Base-by-base conservation (phyloP, 2,797 vertebrate species). In the Synanceia verrucosa region DNA sequence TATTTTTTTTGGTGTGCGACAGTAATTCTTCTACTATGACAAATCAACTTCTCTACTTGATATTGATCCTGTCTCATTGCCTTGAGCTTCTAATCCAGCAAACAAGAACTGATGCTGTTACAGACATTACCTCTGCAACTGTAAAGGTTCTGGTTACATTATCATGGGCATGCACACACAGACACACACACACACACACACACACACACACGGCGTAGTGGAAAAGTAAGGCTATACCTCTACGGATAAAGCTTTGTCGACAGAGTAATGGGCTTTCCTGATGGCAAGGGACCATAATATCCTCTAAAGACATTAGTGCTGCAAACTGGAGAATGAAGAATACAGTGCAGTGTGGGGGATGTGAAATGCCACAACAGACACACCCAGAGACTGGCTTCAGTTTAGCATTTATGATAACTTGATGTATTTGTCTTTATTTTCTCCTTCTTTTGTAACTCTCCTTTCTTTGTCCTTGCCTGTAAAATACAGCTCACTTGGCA, bases 241-340 rank as follows among this genome's bases (percentile, higher is more conserved):
- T 37, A 65, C 47, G 78, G 77, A 86, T 82, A 78, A 73, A 84
- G 83, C 81, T 82, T 72, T 73, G 70, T 76, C 67, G 79, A 78
- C 81, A 73, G 74, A 88, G 82, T 90, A 91, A 90, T 91, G 88
- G 82, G 75, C 87, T 90, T 88, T 88, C 85, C 88, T 89, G 86
- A 91, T 89, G 85, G 88, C 78, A 64, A 79, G 90, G 83, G 89
- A 91, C 84, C 64, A 76, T 84, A 81, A 86, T 88, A 86, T 58
- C 62, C 90, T 88, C 88, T 92, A 91, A 92, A 90, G 88, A 89
- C 86, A 87, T 93, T 93, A 92, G 48, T 55, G 84, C 76, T 74
- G 83, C 78, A 86, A 87, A 83, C 86, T 70, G 82, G 69, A 86
- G 86, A 76, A 83, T 77, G 77, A 84, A 86, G 70, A 79, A 73